Base-by-base conservation (phyloP, 1,140 invertebrate genomes). In the Ectropis grisescens region DNA sequence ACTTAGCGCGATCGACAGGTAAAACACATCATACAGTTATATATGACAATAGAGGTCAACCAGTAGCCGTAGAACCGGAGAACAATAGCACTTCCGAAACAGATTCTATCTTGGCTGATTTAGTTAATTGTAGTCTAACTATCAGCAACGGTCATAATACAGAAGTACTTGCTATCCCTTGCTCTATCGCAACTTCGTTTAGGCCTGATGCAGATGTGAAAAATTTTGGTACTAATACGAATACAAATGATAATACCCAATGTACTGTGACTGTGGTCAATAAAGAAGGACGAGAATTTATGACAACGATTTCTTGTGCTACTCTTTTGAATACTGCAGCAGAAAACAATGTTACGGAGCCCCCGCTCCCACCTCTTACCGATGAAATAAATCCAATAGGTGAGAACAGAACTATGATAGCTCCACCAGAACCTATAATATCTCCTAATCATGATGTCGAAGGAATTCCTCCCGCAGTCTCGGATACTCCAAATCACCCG, bases 111-210 rank as follows among this genome's bases (percentile, higher is more conserved):
- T 51, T 83, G 39, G 60, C 57, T n/a, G 65, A 83, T 46, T 67
- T 83, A 16, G 53, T 67, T 6, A 83, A 83, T 37, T 83, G 82
- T 38, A 72, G 74, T 28, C 48, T 83, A 16, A 76, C 80, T 11
- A 82, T 83, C 32, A 71, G 44, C 27, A 79, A 36, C 22, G 58
- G 50, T 24, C 69, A 79, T 35, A 39, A 47, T 15, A 80, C 76
- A 3, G 80, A 82, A 59, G 53, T 83, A 11, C 46, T 82, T 24
- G 68, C 65, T 7, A 82, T 83, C 44, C 82, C 82, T 19, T 83
- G 82, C 52, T 64, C 81, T 13, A 82, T 83, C 11, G 82, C 80
- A 35, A 78, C 82, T 13, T 83, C 82, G 10, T 82, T 83, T 47
- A 65, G 66, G 11, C 72, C 79, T 0, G 69, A 82, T 29, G 64